Evolutionary conservation across 2,888 invertebrate genomes (phyloP), one percentile per base, ranked within the genome.

Genomic region (Oscheius onirici): DNA sequence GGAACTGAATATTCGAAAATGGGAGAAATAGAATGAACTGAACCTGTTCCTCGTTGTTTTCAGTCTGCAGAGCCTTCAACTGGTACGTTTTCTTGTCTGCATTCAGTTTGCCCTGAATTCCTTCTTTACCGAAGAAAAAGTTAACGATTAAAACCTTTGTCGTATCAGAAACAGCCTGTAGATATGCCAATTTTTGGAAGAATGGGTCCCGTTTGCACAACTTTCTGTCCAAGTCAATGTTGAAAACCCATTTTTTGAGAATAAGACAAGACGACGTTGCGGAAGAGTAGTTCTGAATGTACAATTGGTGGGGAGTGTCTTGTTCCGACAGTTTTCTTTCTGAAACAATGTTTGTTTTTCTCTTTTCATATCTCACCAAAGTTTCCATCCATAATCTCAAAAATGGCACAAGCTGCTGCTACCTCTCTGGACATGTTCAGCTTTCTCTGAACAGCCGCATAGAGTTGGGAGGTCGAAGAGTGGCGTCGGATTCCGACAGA

Each of bases 271-370:
- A 95, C 80, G 94, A 94, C 44, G 95, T 95, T 43, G 97, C 97
- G 13, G 97, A 97, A 79, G 95, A 95, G 88, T 97, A 99, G 90
- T 99, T 99, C 90, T 97, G 97, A 84, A 99, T 95, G 90, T 99
- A 99, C 78, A 99, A 91, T 85, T 95, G 94, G 90, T 99, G 97
- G 0, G 97, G 97, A 83, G 94, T 93, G 90, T 99, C 99, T 88
- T 93, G 92, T 0, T 94, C 92, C 84, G 93, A 93, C 74, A 99
- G 90, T 90, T 96, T 96, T 69, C 97, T 92, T 88, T 97, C 96
- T 94, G 90, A n/a, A 90, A 73, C 26, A 22, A 15, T 24, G 26
- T 17, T 11, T n/a, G 17, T 44, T 8, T 26, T 3, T 11, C 24
- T 20, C 3, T 20, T 26, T 1, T 8, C 17, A 11, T 13, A 1